Conservation (phyloP, 2,888 invertebrate genomes). For the Meliscaeva auricollis region DNA sequence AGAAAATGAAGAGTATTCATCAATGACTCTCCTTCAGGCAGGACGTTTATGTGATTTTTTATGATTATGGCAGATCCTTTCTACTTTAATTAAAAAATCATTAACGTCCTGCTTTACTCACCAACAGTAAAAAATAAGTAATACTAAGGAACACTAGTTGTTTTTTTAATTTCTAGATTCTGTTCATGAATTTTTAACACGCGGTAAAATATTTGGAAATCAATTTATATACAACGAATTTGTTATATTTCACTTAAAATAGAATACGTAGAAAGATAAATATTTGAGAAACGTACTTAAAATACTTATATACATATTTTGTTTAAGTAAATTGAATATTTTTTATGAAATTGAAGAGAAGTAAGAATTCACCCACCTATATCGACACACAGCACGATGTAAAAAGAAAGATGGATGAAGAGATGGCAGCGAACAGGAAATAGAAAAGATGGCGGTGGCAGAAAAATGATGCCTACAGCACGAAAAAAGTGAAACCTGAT, state of each 20-base stretch:
- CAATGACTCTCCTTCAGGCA: slow-evolving; percentile 77
- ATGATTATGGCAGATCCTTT: neutral
- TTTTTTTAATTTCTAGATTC: neutral
- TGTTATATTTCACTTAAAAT: neutral
- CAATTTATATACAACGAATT: neutral
- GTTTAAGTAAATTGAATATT: slow-evolving; percentile 1
- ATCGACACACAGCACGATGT: slow-evolving; percentile 77
- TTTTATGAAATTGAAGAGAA: slow-evolving; percentile 46
- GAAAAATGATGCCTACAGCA: slow-evolving; percentile 27
- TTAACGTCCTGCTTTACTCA: slow-evolving; percentile 73
- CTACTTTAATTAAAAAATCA: slow-evolving; percentile 11
- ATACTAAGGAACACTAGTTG: neutral
- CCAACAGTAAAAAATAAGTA: slow-evolving; percentile 37
- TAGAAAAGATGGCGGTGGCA: neutral
- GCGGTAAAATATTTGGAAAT: neutral
- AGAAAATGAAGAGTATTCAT: slow-evolving; percentile 72
- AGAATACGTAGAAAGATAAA: too few relatives aligned
- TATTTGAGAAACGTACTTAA: neutral
- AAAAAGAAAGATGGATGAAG: slow-evolving; percentile 77
- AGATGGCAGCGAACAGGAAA: slow-evolving; percentile 58
- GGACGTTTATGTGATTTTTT: slow-evolving; percentile 69
- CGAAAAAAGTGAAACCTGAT: slow-evolving; percentile 22
- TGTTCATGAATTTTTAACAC: neutral
- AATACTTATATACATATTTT: neutral
- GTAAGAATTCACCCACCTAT: slow-evolving; percentile 76